Evolutionary conservation across 2,797 vertebrate species (phyloP), one percentile per base, ranked within the genome.

Genomic region (Intellagama lesueurii): DNA sequence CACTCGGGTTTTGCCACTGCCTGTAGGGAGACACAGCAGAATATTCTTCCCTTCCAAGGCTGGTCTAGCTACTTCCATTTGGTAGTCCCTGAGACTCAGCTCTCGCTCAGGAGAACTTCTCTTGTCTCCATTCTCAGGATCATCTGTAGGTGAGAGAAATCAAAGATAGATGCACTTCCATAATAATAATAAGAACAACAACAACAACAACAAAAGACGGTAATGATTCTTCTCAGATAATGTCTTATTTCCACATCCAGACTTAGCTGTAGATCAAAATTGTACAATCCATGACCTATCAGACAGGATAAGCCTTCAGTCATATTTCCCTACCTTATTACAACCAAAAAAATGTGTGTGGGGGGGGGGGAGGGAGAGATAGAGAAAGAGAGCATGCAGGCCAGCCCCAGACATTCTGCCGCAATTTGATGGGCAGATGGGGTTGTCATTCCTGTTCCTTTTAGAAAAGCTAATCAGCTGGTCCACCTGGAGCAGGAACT

Each of bases 1-100:
- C 66, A 99, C 98, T 94, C 99, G 97, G 92, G 99, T 99, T 97
- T 99, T 99, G 94, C 99, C 99, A 88, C 98, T 98, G 96, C 99
- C 99, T 75, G 99, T 99, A 3, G 99, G 99, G 85, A 99, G 98
- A 96, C 99, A 99, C 93, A 99, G 96, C 87, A 99, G 98, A 95
- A 99, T 97, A 96, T 99, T 99, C 95, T 98, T 97, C 76, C 98
- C 98, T 91, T 98, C 97, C 94, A 99, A 92, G 81, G 98, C 98
- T 88, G 98, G 98, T 52, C 90, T 94, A 75, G 99, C 98, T 7
- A 99, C 98, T 86, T 99, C 98, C 97, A 96, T 97, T 96, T 99
- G 99, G 96, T 99, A 99, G 95, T 98, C 97, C 89, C 98, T 96
- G 85, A 99, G 98, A 87, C 89, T 92, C 89, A 99, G 97, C 47